These are phyloP conservation scores for Proisotoma minuta DNA, from an alignment of 2,888 invertebrate species.

Conservation along the genomic window DNA sequence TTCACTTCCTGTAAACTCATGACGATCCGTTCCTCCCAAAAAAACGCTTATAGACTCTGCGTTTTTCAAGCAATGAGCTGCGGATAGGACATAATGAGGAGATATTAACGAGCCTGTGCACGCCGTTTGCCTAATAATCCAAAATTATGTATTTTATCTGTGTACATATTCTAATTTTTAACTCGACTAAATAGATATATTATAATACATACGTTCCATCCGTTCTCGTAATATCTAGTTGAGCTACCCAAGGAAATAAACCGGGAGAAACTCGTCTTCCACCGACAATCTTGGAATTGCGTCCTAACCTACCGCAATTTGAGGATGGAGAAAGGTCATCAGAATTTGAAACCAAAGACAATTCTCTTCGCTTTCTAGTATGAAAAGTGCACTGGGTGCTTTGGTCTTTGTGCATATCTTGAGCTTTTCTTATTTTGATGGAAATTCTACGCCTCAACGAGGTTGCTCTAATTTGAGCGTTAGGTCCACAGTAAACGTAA, in stretches of 20 bases:
- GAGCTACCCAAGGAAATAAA: constrained; percentile 44
- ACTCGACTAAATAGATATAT: too few relatives aligned
- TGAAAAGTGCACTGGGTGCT: constrained; percentile 32
- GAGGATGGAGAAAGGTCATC: neutral
- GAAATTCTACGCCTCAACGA: constrained; percentile 35
- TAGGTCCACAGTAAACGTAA: constrained; percentile 42
- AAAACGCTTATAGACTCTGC: constrained; percentile 45
- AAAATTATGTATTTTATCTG: too few relatives aligned
- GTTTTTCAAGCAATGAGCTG: constrained; percentile 42
- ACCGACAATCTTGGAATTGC: constrained; percentile 43
- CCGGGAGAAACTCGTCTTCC: constrained; percentile 39
- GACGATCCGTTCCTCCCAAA: constrained; percentile 44
- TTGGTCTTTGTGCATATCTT: neutral
- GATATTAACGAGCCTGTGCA: constrained; percentile 44
- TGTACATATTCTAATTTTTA: too few relatives aligned
- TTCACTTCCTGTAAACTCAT: constrained; percentile 41
- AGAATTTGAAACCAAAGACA: neutral
- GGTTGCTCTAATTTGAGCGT: constrained; percentile 33
- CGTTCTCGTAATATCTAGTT: constrained; percentile 44
- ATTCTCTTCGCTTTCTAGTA: constrained; percentile 31
- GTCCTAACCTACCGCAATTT: constrained; percentile 37
- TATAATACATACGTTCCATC: constrained; percentile 44
- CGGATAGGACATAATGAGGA: constrained; percentile 38
- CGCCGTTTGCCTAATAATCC: too few relatives aligned
- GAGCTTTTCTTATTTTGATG: constrained; percentile 29